Base-by-base conservation (phyloP, 2,888 invertebrate genomes). In the Craniophora ligustri region DNA sequence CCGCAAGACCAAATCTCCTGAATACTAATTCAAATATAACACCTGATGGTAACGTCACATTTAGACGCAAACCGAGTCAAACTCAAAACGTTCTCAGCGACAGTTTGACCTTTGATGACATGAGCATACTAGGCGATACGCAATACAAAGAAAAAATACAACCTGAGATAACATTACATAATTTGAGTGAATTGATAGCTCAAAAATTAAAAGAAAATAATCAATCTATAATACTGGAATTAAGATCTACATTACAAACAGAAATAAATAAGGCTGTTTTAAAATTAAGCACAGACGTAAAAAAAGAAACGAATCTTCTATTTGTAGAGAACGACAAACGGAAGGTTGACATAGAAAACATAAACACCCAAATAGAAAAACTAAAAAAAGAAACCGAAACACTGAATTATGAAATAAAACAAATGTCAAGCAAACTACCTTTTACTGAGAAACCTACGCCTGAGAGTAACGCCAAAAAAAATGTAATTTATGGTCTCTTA, bases 181-280 rank as follows among this genome's bases (percentile, higher is more conserved):
- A 8, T 8, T n/a, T 45, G 13, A 34, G 51, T 11, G 46, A 53
- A 40, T 23, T 54, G 10, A 47, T 54, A 23, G 11, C 39, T 1
- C 4, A 10, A 2, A 38, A 39, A 34, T 11, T 53, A 5, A 39
- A 40, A 40, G 45, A 46, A 53, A 53, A 53, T 19, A 53, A 30
- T 19, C 5, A 1, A 5, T 14, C 15, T 6, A 46, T 53, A 34
- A 45, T 53, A 39, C 19, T 10, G 3, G 39, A 53, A 46, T 26
- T 53, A 39, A 15, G 34, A 39, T 23, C n/a, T 16, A 51, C 38
- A 3, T 45, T 51, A 6, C 38, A 51, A 44, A 7, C 11, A n/a
- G 51, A 45, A 45, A 39, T 51, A 3, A 53, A 39, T 16, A 39
- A 34, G 11, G 51, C 51, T 8, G 30, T 44, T 7, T 16, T 18